Evolutionary conservation across 2,113 vertebrate species (phyloP), one percentile per base, ranked within the genome.

Genomic region (Channa argus): DNA sequence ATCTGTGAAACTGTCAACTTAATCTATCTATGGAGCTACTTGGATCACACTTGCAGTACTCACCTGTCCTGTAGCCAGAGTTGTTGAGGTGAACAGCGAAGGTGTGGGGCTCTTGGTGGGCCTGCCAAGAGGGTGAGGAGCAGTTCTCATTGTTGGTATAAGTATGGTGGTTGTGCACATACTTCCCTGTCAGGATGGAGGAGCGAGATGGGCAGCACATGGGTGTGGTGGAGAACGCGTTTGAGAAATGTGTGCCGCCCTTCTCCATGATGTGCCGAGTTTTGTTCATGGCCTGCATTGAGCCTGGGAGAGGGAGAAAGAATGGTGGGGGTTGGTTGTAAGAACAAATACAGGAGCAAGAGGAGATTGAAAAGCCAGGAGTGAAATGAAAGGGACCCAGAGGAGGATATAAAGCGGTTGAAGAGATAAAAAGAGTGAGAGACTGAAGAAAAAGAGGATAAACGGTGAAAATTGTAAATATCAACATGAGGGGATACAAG

Each of bases 131-230:
- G 0, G 97, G 96, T 0, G 98, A 99, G 7, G 98, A 99, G 85
- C 98, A 99, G 93, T 99, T 99, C 88, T 99, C 98, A 0, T 98
- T 99, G 95, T 99, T 99, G 51, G 97, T 99, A 91, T 97, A 98
- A 53, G 97, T 99, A 93, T 99, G 97, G 89, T 99, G 98, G 90
- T 99, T 99, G 94, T 99, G 98, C 33, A 97, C 97, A 0, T 99
- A 99, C 91, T 98, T 98, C 46, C 98, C 98, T 0, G 98, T 99
- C 71, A 99, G 94, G 89, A 99, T 96, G 74, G 98, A 97, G 65
- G 98, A 99, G 52, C 98, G 96, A 0, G 98, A 99, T 0, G 98
- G 98, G 84, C 98, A 99, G 92, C 98, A 99, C 97, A 99, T 99
- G 55, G 98, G 97, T 0, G 98, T 99, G 55, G 97, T 99, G 84